These are phyloP conservation scores for Teleiodes luculella DNA, from an alignment of 2,888 invertebrate species.

Conservation along the genomic window DNA sequence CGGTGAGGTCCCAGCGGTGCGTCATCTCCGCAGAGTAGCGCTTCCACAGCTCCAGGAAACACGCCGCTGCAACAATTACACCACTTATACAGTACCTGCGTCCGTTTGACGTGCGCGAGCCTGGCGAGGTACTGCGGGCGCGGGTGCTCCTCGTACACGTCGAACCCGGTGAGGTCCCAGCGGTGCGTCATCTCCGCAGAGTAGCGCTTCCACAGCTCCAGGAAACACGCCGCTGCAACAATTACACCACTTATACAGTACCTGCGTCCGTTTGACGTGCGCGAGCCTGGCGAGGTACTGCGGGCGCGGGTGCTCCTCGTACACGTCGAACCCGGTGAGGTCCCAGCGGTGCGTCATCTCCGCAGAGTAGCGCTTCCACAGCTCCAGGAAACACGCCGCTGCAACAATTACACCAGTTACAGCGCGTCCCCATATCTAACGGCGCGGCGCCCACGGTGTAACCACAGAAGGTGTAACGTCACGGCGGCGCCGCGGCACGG, in stretches of 20 bases:
- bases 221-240: conserved; percentile 87
- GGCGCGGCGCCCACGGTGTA: too few relatives aligned
- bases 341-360: conserved; percentile 98
- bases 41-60: conserved; percentile 98
- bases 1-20: conserved; percentile 97
- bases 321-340: conserved; percentile 92
- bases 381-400: conserved; percentile 94
- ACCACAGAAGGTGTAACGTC: too few relatives aligned
- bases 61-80: conserved; percentile 83
- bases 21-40: conserved; percentile 96
- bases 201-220: conserved; percentile 97
- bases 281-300: conserved; percentile 91
- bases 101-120: conserved; percentile 86
- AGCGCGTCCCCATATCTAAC: too few relatives aligned
- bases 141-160: conserved; percentile 95
- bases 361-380: conserved; percentile 97
- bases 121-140: conserved; percentile 93
- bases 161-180: conserved; percentile 97
- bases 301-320: conserved; percentile 95
- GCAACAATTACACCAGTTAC: too few relatives aligned
- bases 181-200: conserved; percentile 96
- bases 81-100: conserved; percentile 70
- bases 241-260: too few relatives aligned
- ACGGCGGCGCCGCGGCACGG: too few relatives aligned
- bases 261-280: conserved; percentile 85